Evolutionary conservation across 23 tunicate genomes (phyloP), one percentile per base, ranked within the genome.

Genomic region (Trididemnum clinides): DNA sequence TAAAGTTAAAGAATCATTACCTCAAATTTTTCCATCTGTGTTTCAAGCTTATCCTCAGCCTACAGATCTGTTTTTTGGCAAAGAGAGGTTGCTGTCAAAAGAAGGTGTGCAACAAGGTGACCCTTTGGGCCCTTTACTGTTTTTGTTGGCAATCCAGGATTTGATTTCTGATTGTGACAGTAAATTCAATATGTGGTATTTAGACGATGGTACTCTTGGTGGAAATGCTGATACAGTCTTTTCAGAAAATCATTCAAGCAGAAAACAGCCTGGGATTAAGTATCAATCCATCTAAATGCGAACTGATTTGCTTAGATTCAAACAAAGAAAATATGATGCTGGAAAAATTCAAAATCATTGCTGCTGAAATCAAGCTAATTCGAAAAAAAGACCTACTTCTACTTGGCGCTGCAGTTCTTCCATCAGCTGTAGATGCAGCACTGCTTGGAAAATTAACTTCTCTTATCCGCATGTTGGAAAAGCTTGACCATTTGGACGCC

Each of bases 51-150:
- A n/a, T n/a, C n/a, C n/a, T n/a, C n/a, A n/a, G 27, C 66, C 66
- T 4, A 59, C 27, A 4, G 22, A 59, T 59, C 22, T 59, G 66
- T 59, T 59, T 28, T 59, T 59, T 59, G 66, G 66, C 22, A 59
- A 10, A 28, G 25, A 59, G 22, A n/a, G 20, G 20, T n/a, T 59
- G 66, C 22, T 59, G 21, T 59, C 66, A 25, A 59, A 59, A 28
- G 66, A 59, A n/a, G 66, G 66, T 59, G 66, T 59, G 66, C 66
- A 59, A n/a, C 66, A 59, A 59, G 66, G 66, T 10, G 66, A 59
- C 22, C 66, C 66, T 19, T 59, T 59, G 66, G n/a, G n/a, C n/a
- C n/a, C n/a, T n/a, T n/a, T n/a, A n/a, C 66, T 59, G 5, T 59
- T 59, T 59, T 59, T 28, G 22, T n/a, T 59, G 66, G 66, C 66